A percentile compares a stretch with the other conserved stretches of the same genome.
Conservation (phyloP, 2,888 invertebrate species). For the Hymenopus coronatus region DNA sequence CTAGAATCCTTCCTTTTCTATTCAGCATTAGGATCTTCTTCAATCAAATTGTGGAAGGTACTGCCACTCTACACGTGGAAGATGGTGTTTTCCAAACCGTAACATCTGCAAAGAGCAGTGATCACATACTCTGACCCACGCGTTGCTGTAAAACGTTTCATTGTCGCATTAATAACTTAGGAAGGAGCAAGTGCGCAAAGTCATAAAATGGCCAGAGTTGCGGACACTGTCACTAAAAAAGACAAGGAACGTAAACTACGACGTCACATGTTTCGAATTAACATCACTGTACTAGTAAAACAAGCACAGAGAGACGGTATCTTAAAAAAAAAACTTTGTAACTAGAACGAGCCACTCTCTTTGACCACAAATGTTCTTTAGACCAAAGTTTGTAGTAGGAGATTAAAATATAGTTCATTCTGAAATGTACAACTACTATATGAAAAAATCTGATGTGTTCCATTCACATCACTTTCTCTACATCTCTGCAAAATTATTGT, state of each 20-base stretch:
- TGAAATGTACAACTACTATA: no score
- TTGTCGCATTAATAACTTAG: not conserved
- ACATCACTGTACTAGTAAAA: not conserved
- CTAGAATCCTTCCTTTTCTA: not conserved
- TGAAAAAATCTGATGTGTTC: no score
- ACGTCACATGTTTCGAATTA: not conserved
- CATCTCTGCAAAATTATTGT: no score
- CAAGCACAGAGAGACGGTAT: not conserved
- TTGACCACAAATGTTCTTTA: no score
- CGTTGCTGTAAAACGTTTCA: not conserved
- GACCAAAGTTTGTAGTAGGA: no score
- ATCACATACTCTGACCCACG: no score
- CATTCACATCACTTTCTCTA: no score
- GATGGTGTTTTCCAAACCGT: not conserved
- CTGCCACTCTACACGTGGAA: not conserved
- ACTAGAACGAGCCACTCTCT: not conserved
- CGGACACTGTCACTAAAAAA: not conserved
- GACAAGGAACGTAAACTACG: not conserved
- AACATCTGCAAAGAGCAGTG: not conserved
- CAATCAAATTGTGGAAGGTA: not conserved
- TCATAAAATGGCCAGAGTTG: not conserved
- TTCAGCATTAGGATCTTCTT: not conserved
- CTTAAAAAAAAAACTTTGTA: not conserved
- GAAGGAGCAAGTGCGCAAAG: not conserved
- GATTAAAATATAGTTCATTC: no score